Evolutionary conservation across 2,113 vertebrate genomes (phyloP), one percentile per base, ranked within the genome.

Genomic region (Pyxicephalus adspersus): DNA sequence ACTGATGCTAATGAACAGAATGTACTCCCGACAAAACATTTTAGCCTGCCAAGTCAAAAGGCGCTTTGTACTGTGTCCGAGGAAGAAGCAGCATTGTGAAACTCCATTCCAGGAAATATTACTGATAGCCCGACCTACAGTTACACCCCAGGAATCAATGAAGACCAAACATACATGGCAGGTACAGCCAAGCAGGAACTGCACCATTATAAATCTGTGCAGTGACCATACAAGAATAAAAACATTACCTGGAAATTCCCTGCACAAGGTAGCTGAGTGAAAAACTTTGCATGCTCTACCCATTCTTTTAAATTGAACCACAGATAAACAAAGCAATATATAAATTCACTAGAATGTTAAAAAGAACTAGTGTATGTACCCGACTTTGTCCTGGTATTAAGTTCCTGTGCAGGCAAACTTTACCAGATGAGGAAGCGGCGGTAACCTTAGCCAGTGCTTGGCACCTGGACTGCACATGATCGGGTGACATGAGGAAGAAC

Each of bases 1-100:
- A 71, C 17, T 54, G 38, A 29, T 54, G 15, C 26, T 15, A 23
- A 28, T 20, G 67, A 51, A 28, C 26, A 17, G 23, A 54, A 26
- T 52, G 50, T 52, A 70, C 28, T 29, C 2, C 5, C 52, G 67
- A 71, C 67, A 71, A 71, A 54, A 71, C 50, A 52, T 54, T 9
- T 25, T 54, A 45, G 52, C 23, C 67, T 71, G 67, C 51, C 67
- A 71, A 71, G 50, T 25, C n/a, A 6, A 34, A 34, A 57, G 18
- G 18, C 20, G 20, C 20, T 2, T 19, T 57, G 54, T 20, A 57
- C 9, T 57, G 18, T 57, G 54, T 13, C 38, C 51, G 20, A 50
- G 66, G 66, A 68, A 51, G 38, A 45, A 51, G 38, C 50, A 29
- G 50, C 20, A 51, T 71, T 70, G 11, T 45, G 52, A 45, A 54